Percentiles rank a stretch among this genome's conserved stretches.
These are phyloP conservation scores for Gallinago nigripennis DNA, from an alignment of 2,797 vertebrate genomes.

Conservation along the genomic window DNA sequence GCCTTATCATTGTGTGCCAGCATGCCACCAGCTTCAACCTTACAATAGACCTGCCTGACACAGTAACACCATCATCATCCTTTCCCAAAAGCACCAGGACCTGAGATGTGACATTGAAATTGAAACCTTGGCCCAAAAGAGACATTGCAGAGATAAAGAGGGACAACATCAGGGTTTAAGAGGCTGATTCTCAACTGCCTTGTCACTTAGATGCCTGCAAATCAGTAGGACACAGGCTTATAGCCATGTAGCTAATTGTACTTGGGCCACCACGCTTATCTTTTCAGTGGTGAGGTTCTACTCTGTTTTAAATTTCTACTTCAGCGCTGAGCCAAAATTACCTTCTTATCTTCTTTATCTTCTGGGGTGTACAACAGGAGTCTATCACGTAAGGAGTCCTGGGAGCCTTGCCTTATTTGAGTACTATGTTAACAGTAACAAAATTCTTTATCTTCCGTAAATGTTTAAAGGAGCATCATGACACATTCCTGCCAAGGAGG, in stretches of 20 bases:
- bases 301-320: background rate
- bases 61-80: background rate
- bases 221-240: background rate
- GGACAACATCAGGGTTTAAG: background rate
- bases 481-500: background rate
- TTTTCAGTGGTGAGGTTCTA: background rate
- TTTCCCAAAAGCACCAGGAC: background rate
- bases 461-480: background rate
- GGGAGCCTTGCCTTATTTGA: background rate
- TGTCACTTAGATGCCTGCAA: background rate
- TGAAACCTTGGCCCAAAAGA: background rate
- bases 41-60: background rate
- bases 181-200: background rate
- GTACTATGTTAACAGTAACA: background rate
- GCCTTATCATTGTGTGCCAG: background rate
- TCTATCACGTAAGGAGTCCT: background rate
- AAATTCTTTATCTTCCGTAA: background rate
- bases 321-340: background rate
- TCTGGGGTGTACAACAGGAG: background rate
- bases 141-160: background rate
- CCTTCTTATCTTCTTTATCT: background rate
- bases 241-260: background rate
- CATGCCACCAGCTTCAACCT: background rate
- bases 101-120: background rate
- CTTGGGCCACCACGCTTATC: background rate